Base-by-base conservation (phyloP, 2,797 vertebrate genomes). In the Okamejei kenojei region DNA sequence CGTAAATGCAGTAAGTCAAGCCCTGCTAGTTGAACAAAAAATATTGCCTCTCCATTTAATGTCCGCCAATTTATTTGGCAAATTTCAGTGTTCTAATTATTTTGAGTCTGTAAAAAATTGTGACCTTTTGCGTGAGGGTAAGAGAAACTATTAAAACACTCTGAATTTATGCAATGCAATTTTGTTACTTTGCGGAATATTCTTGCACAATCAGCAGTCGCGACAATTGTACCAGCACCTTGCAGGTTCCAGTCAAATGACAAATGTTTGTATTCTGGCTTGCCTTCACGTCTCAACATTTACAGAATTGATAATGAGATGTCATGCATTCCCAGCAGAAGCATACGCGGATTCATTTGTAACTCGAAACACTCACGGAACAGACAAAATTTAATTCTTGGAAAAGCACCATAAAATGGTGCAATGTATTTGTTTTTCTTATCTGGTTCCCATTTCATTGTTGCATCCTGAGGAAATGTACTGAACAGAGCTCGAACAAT, bases 31-130 rank as follows among this genome's bases (percentile, higher is more conserved):
- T 74, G 90, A 58, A 92, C 90, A 92, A 92, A 92, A 92, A 92
- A 92, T 92, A 92, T 92, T 92, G 68, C 90, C 71, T 92, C 71
- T 92, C 90, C 90, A 58, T 92, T 92, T 92, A 92, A 92, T 92
- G 71, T 71, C 90, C 76, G 90, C 71, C 90, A 92, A 92, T 92
- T 92, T 92, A 92, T 92, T 92, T 92, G 90, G 71, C 90, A 92
- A 92, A 92, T 76, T 92, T 92, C 65, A 92, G 71, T 74, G 35
- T 92, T 92, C 38, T 92, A 92, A 92, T 92, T 92, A 92, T 92
- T 92, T 76, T 74, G 90, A 92, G 90, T 92, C 90, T 92, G 71
- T 92, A 92, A 92, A 92, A 92, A 76, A 92, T 74, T 76, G 38
- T 92, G 90, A 92, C 90, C 90, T 76, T 92, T 73, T 92, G 68